Percentiles rank a stretch among this genome's conserved stretches.
phyloP scores from a whole-genome alignment of 2,797 vertebrate genomes.

The Taenioides sp. region DNA sequence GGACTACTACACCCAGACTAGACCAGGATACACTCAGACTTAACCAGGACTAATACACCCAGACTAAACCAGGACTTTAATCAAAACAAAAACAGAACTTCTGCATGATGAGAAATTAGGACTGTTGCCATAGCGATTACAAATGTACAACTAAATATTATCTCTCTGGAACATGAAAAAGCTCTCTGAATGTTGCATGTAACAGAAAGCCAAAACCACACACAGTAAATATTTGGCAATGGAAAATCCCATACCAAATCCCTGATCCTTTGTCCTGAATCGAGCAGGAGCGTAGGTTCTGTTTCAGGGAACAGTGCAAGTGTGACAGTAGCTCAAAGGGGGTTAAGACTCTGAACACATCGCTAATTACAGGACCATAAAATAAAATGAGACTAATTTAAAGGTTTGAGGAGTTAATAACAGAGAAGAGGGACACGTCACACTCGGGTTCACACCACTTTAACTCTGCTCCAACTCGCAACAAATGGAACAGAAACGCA shows the following conservation, averaged over 20 bases:
- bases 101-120: too few relatives aligned
- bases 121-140: too few relatives aligned
- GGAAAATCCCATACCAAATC: not conserved
- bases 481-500: too few relatives aligned
- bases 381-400: not conserved
- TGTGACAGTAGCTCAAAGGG: not conserved
- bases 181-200: too few relatives aligned
- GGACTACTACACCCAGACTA: not conserved
- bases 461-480: too few relatives aligned
- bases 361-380: not conserved
- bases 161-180: too few relatives aligned
- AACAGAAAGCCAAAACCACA: too few relatives aligned
- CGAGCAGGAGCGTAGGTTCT: not conserved
- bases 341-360: not conserved
- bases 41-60: not conserved
- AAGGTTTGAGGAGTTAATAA: conserved; percentile 1
- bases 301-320: not conserved
- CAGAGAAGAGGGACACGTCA: conserved; percentile 1
- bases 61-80: not conserved
- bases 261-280: not conserved
- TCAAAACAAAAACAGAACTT: not conserved
- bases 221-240: not conserved
- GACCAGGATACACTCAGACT: too few relatives aligned
- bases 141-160: too few relatives aligned
- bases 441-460: not conserved